These are phyloP conservation scores for Popillia japonica DNA, from an alignment of 1,140 invertebrate species.

Conservation along the genomic window DNA sequence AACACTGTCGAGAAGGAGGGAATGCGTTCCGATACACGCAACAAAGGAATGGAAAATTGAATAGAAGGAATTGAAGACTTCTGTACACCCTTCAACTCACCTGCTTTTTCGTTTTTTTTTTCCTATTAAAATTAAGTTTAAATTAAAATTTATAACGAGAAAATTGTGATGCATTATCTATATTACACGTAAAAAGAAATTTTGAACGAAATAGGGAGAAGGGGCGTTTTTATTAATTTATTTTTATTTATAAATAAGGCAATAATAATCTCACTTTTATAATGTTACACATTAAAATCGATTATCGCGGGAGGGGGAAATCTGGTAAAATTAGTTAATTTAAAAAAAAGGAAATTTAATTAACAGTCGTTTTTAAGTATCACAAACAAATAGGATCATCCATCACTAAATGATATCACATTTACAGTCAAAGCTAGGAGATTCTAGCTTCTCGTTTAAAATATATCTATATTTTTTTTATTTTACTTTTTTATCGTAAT, in stretches of 20 bases:
- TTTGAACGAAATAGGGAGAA: too few species aligned
- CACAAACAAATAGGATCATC: slow-evolving; percentile 39
- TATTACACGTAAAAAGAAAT: too few species aligned
- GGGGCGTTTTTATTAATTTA: too few species aligned
- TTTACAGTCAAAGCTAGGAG: slow-evolving; percentile 24
- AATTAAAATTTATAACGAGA: too few species aligned
- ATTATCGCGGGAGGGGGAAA: background rate
- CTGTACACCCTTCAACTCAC: slow-evolving; percentile 50
- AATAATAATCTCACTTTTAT: too few species aligned
- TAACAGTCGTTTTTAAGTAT: slow-evolving; percentile 40
- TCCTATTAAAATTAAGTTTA: slow-evolving; percentile 36
- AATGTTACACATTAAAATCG: too few species aligned
- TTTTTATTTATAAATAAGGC: too few species aligned
- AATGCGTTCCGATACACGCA: slow-evolving; percentile 48
- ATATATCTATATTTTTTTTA: slow-evolving; percentile 21
- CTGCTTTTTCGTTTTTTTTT: slow-evolving; percentile 43
- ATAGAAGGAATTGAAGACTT: slow-evolving; percentile 57
- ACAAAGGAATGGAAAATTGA: slow-evolving; percentile 56
- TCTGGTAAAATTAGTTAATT: background rate
- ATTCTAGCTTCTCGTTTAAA: background rate
- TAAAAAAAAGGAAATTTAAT: slow-evolving; percentile 24
- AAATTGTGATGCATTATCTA: too few species aligned
- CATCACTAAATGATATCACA: slow-evolving; percentile 37
- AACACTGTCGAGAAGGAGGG: slow-evolving; percentile 31
- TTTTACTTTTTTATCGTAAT: slow-evolving; percentile 36